Conservation (phyloP, 1,140 invertebrate genomes). For the Asbolus verrucosus region DNA sequence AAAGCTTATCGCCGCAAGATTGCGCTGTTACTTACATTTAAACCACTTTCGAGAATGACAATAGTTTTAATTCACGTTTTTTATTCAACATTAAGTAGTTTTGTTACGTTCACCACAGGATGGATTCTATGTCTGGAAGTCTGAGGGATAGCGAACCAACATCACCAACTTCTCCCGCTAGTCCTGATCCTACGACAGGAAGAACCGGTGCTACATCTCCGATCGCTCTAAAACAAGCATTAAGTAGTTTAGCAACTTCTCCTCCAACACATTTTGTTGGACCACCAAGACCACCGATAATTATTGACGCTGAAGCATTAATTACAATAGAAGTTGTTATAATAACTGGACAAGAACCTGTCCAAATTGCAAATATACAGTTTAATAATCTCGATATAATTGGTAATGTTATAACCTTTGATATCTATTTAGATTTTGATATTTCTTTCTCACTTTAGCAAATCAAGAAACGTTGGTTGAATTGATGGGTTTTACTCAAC, state of each 20-base stretch:
- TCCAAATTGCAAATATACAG: constrained; percentile 86
- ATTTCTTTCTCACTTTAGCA: constrained; percentile 68
- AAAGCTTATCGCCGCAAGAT: too few species aligned
- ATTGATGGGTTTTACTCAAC: constrained; percentile 85
- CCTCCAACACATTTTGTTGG: constrained; percentile 55
- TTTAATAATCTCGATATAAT: constrained; percentile 97
- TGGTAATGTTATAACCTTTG: constrained; percentile 67
- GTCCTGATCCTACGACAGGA: constrained; percentile 68
- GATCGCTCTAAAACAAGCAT: constrained; percentile 71
- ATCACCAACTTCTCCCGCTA: constrained; percentile 84
- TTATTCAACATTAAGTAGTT: neutral
- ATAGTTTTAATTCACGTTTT: neutral
- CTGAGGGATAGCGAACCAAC: constrained; percentile 91
- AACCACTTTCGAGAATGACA: too few species aligned
- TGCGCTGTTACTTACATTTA: too few species aligned
- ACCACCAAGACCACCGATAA: constrained; percentile 63
- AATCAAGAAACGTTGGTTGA: constrained; percentile 97
- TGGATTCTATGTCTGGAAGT: constrained; percentile 94
- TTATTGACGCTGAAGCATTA: constrained; percentile 82
- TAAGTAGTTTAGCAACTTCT: constrained; percentile 62
- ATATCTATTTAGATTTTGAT: neutral
- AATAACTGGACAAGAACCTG: constrained; percentile 75
- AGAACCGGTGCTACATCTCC: constrained; percentile 68
- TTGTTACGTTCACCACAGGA: constrained; percentile 69
- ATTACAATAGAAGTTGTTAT: constrained; percentile 86